Base-by-base conservation (phyloP, 2,888 invertebrate species). In the Cremastobaeus sp. region DNA sequence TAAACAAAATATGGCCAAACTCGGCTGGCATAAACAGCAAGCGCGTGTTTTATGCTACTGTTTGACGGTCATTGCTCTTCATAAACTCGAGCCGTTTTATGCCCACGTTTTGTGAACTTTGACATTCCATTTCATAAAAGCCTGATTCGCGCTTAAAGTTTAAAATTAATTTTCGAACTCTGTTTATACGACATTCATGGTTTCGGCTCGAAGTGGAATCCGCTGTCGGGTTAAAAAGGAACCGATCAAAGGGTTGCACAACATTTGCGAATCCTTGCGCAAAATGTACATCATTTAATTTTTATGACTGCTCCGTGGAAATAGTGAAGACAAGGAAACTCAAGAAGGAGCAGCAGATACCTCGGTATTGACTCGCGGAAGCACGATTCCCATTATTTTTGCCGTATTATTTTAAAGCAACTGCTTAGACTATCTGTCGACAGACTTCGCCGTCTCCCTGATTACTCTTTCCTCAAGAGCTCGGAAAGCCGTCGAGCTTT, bases 401-500 rank as follows among this genome's bases (percentile, higher is more conserved):
- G 25, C 43, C 25, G 25, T 43, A 43, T 43, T 43, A 41, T 34
- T 43, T 62, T 14, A 50, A 60, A 60, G 18, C 60, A 12, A 28
- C 12, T 52, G 50, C 20, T 52, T 48, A 32, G 25, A 17, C 52
- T 37, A 54, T 20, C 39, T 47, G 45, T 41, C 21, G 20, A 5
- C 11, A 35, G 34, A 12, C 8, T 20, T n/a, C 39, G 14, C 17
- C 28, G 30, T 43, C 39, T 52, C 14, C 25, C 28, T 15, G 15
- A 32, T 39, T 50, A 50, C 41, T 25, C 32, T 28, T 65, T 45
- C 65, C 65, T 43, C 39, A 43, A 52, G 68, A 70, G 72, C 77
- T 73, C 77, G 77, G 71, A n/a, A 73, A 79, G 76, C 65, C 50
- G 70, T 71, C 60, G 73, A 66, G 77, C 77, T 81, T 83, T 81